Evolutionary conservation across 1,140 invertebrate genomes (phyloP).

Genomic region (Reticulitermes speratus): DNA sequence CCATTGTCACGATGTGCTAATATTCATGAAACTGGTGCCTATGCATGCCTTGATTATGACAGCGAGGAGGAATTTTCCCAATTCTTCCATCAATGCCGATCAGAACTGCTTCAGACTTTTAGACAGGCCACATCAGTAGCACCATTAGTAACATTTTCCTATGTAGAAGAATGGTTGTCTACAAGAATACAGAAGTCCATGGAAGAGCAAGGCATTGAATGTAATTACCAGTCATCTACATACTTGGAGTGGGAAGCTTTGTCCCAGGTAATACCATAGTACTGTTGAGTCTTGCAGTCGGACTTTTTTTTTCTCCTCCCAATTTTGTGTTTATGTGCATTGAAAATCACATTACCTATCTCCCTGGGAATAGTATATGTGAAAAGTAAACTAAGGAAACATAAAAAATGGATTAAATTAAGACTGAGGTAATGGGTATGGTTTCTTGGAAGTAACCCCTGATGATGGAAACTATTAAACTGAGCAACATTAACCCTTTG

Average conservation of each 20-base stretch:
- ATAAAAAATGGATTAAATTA: no score
- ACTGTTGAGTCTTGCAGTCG: background rate
- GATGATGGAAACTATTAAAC: no score
- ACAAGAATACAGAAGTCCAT: constrained; percentile 59
- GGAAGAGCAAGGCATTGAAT: constrained; percentile 47
- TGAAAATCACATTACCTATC: background rate
- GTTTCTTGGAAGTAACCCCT: no score
- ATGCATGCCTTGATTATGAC: constrained; percentile 83
- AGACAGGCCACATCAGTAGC: constrained; percentile 75
- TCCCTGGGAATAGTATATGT: no score
- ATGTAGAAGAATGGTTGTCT: constrained; percentile 78
- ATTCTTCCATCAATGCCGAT: constrained; percentile 76
- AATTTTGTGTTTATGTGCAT: constrained; percentile 2
- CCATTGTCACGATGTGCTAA: constrained; percentile 46
- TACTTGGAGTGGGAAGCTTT: constrained; percentile 87
- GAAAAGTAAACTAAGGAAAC: no score
- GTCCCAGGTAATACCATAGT: constrained; percentile 44
- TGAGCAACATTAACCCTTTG: no score
- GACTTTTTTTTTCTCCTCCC: background rate
- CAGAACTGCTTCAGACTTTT: constrained; percentile 76
- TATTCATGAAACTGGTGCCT: constrained; percentile 62
- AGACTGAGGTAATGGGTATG: no score
- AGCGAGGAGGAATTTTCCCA: constrained; percentile 84
- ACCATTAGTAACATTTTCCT: constrained; percentile 77
- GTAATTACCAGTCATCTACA: constrained; percentile 58